These are phyloP conservation scores for Meandrina meandrites DNA, from an alignment of 92 coral and sea anemone species.

Conservation along the genomic window DNA sequence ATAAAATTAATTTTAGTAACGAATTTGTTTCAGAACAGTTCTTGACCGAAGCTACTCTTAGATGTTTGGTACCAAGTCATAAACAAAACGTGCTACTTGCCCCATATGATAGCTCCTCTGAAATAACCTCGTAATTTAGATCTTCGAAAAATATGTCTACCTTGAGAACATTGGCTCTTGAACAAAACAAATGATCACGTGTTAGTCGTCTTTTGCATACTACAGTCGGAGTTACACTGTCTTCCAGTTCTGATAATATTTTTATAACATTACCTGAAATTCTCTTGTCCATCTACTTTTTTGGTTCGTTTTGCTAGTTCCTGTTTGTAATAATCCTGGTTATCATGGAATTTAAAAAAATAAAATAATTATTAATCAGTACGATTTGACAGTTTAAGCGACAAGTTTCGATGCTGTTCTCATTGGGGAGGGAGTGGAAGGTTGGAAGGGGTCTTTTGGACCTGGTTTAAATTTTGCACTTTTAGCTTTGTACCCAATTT, in stretches of 20 bases:
- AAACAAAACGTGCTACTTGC: constrained; percentile 23
- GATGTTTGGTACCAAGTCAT: background rate
- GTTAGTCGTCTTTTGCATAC: too few species aligned
- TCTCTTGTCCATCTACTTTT: background rate
- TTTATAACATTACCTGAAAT: background rate
- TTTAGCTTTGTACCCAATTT: too few species aligned
- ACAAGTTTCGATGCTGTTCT: too few species aligned
- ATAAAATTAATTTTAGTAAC: too few species aligned
- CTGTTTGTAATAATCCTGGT: background rate
- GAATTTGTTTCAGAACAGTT: too few species aligned
- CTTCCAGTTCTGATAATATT: too few species aligned
- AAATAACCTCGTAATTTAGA: constrained; percentile 73
- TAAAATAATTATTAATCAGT: background rate
- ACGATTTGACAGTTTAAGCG: too few species aligned
- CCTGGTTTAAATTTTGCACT: too few species aligned
- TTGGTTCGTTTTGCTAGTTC: background rate
- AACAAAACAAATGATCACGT: background rate
- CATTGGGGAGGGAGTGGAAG: too few species aligned
- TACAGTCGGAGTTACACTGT: too few species aligned
- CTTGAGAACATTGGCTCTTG: constrained; percentile 46
- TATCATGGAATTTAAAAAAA: background rate
- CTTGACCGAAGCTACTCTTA: too few species aligned
- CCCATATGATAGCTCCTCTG: constrained; percentile 71
- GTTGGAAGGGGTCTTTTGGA: too few species aligned
- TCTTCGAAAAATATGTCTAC: constrained; percentile 78